Evolutionary conservation across 2,113 vertebrate species (phyloP).

Genomic region (Etheostoma spectabile): DNA sequence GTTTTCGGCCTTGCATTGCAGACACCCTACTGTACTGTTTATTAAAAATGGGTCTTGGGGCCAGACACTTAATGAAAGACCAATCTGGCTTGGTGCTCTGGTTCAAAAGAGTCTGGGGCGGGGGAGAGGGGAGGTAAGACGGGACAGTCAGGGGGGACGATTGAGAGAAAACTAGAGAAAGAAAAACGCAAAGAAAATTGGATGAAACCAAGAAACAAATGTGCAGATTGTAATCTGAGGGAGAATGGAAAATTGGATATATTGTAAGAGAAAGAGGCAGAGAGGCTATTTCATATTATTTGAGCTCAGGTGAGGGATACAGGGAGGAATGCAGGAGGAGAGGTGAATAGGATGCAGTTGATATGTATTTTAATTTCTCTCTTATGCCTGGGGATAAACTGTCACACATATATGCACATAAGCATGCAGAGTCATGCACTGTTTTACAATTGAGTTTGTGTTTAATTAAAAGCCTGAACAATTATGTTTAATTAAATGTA

Average conservation of each 20-base stretch:
- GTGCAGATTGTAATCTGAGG: conserved; percentile 63
- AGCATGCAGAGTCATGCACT: conserved; percentile 49
- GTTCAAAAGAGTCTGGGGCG: conserved; percentile 44
- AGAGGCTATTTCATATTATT: conserved; percentile 50
- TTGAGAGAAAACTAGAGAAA: conserved; percentile 10
- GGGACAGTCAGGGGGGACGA: background rate
- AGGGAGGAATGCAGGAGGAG: conserved; percentile 30
- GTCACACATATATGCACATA: conserved; percentile 18
- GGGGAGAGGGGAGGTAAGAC: background rate
- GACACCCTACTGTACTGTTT: conserved; percentile 64
- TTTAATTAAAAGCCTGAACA: conserved; percentile 70
- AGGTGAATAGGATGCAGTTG: conserved; percentile 43
- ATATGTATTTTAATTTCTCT: conserved; percentile 71
- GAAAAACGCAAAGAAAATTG: conserved; percentile 46
- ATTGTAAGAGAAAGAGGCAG: conserved; percentile 37
- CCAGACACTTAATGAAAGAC: conserved; percentile 71
- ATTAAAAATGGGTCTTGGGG: conserved; percentile 70
- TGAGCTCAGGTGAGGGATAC: background rate
- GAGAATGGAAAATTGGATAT: conserved; percentile 60
- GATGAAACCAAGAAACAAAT: conserved; percentile 54
- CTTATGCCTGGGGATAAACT: conserved; percentile 50
- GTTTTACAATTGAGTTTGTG: conserved; percentile 53
- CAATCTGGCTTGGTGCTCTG: conserved; percentile 65
- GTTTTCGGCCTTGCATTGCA: conserved; percentile 42
- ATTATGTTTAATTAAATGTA: conserved; percentile 70